Conservation (phyloP, 1,140 invertebrate species). For the Muscidifurax raptorellus region DNA sequence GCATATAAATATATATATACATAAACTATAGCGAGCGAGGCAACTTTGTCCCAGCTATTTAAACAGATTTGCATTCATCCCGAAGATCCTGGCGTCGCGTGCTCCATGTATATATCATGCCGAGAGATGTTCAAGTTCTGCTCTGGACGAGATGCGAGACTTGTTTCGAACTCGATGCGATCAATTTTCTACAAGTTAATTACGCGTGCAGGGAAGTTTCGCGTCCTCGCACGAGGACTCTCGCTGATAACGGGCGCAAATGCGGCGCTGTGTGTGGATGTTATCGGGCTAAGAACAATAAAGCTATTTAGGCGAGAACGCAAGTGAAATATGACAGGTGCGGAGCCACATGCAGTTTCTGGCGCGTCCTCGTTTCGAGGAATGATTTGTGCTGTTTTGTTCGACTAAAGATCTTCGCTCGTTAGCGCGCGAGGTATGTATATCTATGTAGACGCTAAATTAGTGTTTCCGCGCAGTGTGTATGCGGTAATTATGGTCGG, state of each 20-base stretch:
- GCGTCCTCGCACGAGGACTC: background rate
- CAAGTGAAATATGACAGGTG: background rate
- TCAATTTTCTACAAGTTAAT: constrained; percentile 12
- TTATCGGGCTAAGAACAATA: background rate
- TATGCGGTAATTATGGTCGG: too few species aligned
- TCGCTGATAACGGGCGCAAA: background rate
- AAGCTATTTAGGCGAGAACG: background rate
- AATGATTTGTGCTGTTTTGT: background rate
- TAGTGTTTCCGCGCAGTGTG: too few species aligned
- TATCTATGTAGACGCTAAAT: background rate
- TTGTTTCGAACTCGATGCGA: constrained; percentile 4
- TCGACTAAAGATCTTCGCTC: background rate
- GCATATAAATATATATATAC: too few species aligned
- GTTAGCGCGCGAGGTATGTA: background rate
- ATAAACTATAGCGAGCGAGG: too few species aligned
- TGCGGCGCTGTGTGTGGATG: background rate
- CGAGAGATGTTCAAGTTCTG: background rate
- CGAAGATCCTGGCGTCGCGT: background rate
- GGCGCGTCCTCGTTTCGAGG: too few species aligned
- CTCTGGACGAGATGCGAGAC: background rate
- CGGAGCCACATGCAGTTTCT: background rate
- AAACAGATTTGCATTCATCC: constrained; percentile 30
- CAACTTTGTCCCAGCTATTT: background rate
- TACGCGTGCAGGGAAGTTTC: background rate
- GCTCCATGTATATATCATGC: background rate